Evolutionary conservation across 2,797 vertebrate genomes (phyloP).

Genomic region (Falco biarmicus): DNA sequence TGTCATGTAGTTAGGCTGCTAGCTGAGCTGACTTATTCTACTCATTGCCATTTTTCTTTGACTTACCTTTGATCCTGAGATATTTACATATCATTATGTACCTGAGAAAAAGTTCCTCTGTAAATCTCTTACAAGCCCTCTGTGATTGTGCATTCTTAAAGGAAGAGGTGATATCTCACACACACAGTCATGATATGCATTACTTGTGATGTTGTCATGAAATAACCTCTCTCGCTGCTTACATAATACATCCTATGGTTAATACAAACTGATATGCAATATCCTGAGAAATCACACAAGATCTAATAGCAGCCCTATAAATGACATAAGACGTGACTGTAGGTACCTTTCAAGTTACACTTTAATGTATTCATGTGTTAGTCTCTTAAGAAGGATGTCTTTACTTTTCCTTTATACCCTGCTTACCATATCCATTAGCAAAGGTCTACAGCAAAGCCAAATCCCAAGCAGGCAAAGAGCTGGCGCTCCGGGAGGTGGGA

Average conservation of each 20-base stretch:
- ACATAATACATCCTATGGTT: not conserved
- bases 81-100: conserved; percentile 61
- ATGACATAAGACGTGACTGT: not conserved
- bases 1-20: conserved; percentile 20
- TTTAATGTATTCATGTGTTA: not conserved
- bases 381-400: not conserved
- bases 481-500: not conserved
- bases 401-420: not conserved
- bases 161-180: not conserved
- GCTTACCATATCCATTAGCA: not conserved
- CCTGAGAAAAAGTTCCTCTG: not conserved
- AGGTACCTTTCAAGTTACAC: not conserved
- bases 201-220: not conserved
- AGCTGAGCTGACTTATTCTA: conserved; percentile 42
- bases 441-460: not conserved
- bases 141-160: not conserved
- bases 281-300: not conserved
- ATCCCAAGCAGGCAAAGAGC: not conserved
- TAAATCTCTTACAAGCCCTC: not conserved
- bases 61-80: conserved; percentile 68
- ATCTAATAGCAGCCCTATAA: not conserved
- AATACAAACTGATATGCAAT: not conserved
- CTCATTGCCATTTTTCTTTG: conserved; percentile 58
- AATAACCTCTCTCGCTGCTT: not conserved
- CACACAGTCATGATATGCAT: not conserved